A percentile compares a stretch with the other conserved stretches of the same genome.
Conservation (phyloP, 2,888 invertebrate genomes). For the Lamellibrachia columna region DNA sequence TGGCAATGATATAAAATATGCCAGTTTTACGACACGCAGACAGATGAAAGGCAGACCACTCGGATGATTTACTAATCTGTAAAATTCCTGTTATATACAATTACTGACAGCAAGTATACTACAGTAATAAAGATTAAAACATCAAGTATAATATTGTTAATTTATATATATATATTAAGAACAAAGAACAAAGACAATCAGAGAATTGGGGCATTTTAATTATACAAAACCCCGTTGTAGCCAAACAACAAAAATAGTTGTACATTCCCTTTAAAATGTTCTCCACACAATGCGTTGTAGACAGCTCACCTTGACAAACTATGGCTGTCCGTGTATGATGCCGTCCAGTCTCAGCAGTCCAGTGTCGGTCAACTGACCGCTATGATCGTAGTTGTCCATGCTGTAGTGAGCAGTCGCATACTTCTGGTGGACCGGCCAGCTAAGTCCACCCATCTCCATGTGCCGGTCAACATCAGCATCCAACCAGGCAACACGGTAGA, state of each 20-base stretch:
- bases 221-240: too few relatives aligned
- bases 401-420: conserved; percentile 30
- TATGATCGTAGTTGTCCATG: conserved; percentile 25
- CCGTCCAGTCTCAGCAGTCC: conserved; percentile 26
- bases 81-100: too few relatives aligned
- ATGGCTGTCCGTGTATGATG: conserved; percentile 13
- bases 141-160: too few relatives aligned
- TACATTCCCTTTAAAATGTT: background rate
- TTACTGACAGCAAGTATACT: too few relatives aligned
- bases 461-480: conserved; percentile 33
- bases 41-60: background rate
- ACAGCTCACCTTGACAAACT: conserved; percentile 30
- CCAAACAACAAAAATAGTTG: background rate
- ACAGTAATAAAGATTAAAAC: too few relatives aligned
- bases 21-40: background rate
- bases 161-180: too few relatives aligned
- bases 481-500: conserved; percentile 31
- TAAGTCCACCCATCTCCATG: conserved; percentile 10
- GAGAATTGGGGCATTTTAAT: too few relatives aligned
- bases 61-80: background rate
- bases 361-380: conserved; percentile 21
- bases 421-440: conserved; percentile 29
- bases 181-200: too few relatives aligned
- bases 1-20: background rate
- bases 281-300: background rate